Evolutionary conservation across 1,140 invertebrate species (phyloP).

Genomic region (Pseudoatta argentina): DNA sequence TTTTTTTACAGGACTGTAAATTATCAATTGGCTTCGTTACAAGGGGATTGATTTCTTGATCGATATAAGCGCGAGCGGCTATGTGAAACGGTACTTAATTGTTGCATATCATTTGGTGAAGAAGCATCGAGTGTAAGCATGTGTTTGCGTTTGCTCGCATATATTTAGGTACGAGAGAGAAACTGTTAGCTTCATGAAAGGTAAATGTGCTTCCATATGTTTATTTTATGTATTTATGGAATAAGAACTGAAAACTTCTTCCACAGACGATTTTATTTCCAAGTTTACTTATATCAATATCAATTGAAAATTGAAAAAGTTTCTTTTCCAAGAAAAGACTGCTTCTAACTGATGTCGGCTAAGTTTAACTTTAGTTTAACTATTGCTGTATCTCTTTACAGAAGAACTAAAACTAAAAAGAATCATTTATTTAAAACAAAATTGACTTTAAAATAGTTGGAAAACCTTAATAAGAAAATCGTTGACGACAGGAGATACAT

Average conservation of each 20-base stretch:
- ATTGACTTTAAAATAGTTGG: background rate
- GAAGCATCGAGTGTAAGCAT: background rate
- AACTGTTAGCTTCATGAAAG: background rate
- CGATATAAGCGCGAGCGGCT: conserved; percentile 22
- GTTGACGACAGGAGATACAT: background rate
- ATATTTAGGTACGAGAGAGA: conserved; percentile 7
- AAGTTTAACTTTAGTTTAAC: conserved; percentile 20
- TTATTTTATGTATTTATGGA: background rate
- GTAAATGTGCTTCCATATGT: background rate
- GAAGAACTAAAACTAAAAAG: background rate
- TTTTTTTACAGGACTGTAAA: conserved; percentile 37
- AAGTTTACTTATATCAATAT: conserved; percentile 9
- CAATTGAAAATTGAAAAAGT: conserved; percentile 22
- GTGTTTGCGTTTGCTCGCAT: background rate
- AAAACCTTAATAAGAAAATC: background rate
- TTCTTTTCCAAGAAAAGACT: conserved; percentile 5
- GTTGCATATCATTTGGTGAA: conserved; percentile 37
- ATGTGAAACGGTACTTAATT: conserved; percentile 67
- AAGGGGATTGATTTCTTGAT: conserved; percentile 55
- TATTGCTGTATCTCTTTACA: background rate
- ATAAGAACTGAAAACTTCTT: background rate
- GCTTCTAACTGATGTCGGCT: background rate
- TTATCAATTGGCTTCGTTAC: conserved; percentile 37
- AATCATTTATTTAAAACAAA: conserved; percentile 1
- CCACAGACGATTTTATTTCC: background rate